Evolutionary conservation across 2,888 invertebrate species (phyloP).

Genomic region (Panzeria rudis): DNA sequence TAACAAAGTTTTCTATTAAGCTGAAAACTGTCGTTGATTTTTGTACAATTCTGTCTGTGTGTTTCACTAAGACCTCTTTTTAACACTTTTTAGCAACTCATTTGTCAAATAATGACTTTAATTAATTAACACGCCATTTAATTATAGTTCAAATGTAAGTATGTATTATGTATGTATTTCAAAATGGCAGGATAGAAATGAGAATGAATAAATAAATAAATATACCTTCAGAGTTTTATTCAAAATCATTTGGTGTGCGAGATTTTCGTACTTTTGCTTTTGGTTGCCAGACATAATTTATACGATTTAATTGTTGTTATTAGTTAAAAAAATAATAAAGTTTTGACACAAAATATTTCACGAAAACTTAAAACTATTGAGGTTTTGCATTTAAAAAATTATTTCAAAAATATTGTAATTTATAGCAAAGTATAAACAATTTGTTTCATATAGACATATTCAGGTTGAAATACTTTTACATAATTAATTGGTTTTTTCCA

Average conservation of each 20-base stretch:
- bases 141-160: not conserved
- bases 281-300: constrained; percentile 12
- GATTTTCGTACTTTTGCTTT: not conserved
- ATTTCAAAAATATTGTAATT: too few relatives aligned
- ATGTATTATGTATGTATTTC: constrained; percentile 12
- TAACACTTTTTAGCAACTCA: too few relatives aligned
- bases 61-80: too few relatives aligned
- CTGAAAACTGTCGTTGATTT: too few relatives aligned
- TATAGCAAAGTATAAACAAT: not conserved
- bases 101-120: too few relatives aligned
- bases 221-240: not conserved
- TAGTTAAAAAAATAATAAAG: not conserved
- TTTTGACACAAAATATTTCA: not conserved
- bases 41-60: too few relatives aligned
- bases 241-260: not conserved
- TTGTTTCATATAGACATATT: constrained; percentile 1
- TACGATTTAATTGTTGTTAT: constrained; percentile 16
- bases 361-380: not conserved
- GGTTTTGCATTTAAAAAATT: too few relatives aligned
- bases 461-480: not conserved
- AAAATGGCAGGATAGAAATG: constrained; percentile 16
- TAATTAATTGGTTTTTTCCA: not conserved
- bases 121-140: constrained; percentile 12
- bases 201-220: not conserved
- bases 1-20: too few relatives aligned